phyloP scores from a whole-genome alignment of 2,888 invertebrate species.

The Xylophagus ater region DNA sequence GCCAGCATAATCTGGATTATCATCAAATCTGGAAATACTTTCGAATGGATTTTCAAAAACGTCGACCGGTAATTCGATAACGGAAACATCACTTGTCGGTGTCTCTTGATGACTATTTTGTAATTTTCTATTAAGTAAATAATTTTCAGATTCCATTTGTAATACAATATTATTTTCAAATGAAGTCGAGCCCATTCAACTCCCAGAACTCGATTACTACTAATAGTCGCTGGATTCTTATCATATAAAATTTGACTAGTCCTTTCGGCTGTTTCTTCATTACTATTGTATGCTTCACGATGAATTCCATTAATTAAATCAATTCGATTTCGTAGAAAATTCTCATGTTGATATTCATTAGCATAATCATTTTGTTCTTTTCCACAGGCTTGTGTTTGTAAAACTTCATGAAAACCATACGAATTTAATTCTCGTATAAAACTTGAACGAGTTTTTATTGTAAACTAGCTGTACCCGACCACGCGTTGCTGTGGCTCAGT shows the following conservation, averaged over 20 bases:
- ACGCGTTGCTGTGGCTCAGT: no score
- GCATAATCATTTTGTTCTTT: no score
- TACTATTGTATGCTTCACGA: not conserved
- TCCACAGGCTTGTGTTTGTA: no score
- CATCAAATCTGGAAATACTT: slow-evolving; percentile 13
- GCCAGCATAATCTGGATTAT: slow-evolving; percentile 15
- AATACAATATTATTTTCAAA: slow-evolving; percentile 2
- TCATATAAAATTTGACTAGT: no score
- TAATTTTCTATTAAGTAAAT: slow-evolving; percentile 2
- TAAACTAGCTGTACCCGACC: no score
- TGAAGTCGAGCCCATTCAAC: slow-evolving; percentile 7
- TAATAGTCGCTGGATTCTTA: not conserved
- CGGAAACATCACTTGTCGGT: slow-evolving; percentile 4
- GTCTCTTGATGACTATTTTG: slow-evolving; percentile 7
- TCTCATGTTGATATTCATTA: slow-evolving; percentile 7
- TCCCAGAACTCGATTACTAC: not conserved
- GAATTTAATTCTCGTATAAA: no score
- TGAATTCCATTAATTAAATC: slow-evolving; percentile 8
- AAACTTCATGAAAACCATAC: no score
- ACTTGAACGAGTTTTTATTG: no score
- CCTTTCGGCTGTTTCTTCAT: not conserved
- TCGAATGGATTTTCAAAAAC: slow-evolving; percentile 13
- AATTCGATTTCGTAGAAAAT: slow-evolving; percentile 4
- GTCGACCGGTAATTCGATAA: slow-evolving; percentile 13
- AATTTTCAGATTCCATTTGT: slow-evolving; percentile 5